Percentiles rank a stretch among this genome's conserved stretches.
Evolutionary conservation across 30 jellyfish, hydroid and myxozoan species (phyloP).

Genomic region (Aurelia sp.): DNA sequence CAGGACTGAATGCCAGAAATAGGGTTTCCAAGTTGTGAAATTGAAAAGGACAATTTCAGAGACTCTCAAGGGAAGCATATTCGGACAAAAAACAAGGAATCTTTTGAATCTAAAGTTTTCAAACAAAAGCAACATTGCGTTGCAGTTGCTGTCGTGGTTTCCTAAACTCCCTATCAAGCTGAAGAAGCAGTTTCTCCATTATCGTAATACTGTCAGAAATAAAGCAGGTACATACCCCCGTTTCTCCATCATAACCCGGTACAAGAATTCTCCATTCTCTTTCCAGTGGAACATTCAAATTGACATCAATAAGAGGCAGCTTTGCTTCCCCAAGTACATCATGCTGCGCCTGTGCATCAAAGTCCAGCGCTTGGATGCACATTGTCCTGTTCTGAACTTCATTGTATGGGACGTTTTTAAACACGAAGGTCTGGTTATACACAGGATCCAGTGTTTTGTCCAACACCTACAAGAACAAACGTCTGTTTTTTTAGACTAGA

Average conservation of each 20-base stretch:
- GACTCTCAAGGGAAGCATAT: too few species aligned
- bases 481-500: neutral
- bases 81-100: too few species aligned
- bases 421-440: conserved; percentile 77
- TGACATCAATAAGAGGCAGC: conserved; percentile 79
- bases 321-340: conserved; percentile 84
- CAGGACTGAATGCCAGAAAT: too few species aligned
- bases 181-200: too few species aligned
- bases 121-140: too few species aligned
- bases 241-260: conserved; percentile 84
- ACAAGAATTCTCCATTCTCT: conserved; percentile 86
- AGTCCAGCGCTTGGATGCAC: conserved; percentile 81
- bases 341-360: conserved; percentile 75
- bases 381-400: conserved; percentile 79
- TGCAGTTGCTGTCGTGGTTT: too few species aligned
- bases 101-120: too few species aligned
- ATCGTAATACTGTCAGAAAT: too few species aligned
- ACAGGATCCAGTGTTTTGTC: conserved; percentile 84
- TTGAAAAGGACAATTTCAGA: too few species aligned
- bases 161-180: too few species aligned
- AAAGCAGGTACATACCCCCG: conserved; percentile 30
- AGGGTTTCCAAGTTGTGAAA: too few species aligned
- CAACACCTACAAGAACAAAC: conserved; percentile 43
- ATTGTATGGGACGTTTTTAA: conserved; percentile 67
- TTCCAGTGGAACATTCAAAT: conserved; percentile 54